Base-by-base conservation (phyloP, 2,113 vertebrate species). In the Lichenostomus cassidix region DNA sequence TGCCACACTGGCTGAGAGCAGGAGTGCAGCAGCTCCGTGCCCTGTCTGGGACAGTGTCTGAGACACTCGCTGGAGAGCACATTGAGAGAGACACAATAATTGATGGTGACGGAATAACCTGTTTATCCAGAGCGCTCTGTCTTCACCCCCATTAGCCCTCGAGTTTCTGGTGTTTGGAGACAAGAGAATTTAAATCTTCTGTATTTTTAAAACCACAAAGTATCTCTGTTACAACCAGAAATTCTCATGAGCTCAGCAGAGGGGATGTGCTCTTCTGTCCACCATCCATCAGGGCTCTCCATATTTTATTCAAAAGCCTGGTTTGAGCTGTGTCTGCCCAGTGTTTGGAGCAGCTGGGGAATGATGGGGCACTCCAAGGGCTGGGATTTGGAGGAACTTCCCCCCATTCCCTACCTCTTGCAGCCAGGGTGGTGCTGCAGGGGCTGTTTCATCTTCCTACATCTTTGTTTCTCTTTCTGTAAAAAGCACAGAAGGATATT, bases 11-110 rank as follows among this genome's bases (percentile, higher is more conserved):
- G 77, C 69, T 91, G 89, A 31, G 80, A 91, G 64, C 67, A 60
- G 67, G 60, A 95, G 89, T 20, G 74, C 70, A 31, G 80, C 8
- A 85, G 89, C 83, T 95, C 89, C 0, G 5, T 91, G 84, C 89
- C 89, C 89, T 91, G 87, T 49, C 94, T 96, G 89, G 84, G 96
- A 87, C 59, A 35, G 87, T 11, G 87, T 83, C 91, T 68, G 93
- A 81, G 69, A 15, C n/a, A n/a, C 65, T 8, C 0, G 1, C 89
- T 63, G 86, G 7, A 68, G 77, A 87, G 89, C 84, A 73, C 27
- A 52, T 22, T 13, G 87, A 81, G 81, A 91, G 69, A 93, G 70
- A 58, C 70, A 46, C 65, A 9, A 1, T 53, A 56, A 71, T 52
- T 84, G 92, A 53, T 87, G 89, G 58, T 87, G 93, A 82, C 2